Base-by-base conservation (phyloP, 2,113 vertebrate genomes). In the Sebastes fasciatus region DNA sequence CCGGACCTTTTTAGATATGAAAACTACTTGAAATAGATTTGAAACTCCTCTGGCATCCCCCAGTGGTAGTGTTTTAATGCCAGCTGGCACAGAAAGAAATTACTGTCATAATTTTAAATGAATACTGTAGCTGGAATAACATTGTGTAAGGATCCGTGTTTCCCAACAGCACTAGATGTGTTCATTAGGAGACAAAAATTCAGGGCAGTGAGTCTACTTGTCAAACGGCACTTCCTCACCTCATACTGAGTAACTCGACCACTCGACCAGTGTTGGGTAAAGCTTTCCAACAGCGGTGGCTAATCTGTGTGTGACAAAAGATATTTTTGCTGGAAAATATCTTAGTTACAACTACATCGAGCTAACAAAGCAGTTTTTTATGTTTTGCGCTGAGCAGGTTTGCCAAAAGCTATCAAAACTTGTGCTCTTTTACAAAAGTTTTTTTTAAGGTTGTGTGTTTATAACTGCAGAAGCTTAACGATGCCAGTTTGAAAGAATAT, bases 221-320 rank as follows among this genome's bases (percentile, higher is more conserved):
- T 90, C 90, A 92, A 93, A 91, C 86, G 88, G 89, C 79, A 89
- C 93, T 94, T 94, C 90, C 93, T 94, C 93, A 94, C 93, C 93
- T 94, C 90, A 91, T 91, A 91, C 88, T 93, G 92, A 93, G 90
- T 91, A 92, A 91, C 85, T 93, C 92, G 34, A 34, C 34, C 34
- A 91, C 90, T 94, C 74, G 93, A 93, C 92, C 92, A 94, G 90
- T 94, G 93, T 92, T 94, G 92, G 92, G 93, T 94, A 93, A 69
- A 94, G 92, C 93, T 92, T 94, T 94, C 93, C 92, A 93, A 94
- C 93, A 93, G 93, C 93, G 83, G 90, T 92, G 93, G 93, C 93
- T 94, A 94, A 94, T 94, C 93, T 94, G 93, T 94, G 93, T 92
- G 92, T 93, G 93, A 94, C 87, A 94, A 94, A 88, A 94, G 90